Conservation (phyloP, 1,140 invertebrate genomes). For the Philopotamus ludificatus region DNA sequence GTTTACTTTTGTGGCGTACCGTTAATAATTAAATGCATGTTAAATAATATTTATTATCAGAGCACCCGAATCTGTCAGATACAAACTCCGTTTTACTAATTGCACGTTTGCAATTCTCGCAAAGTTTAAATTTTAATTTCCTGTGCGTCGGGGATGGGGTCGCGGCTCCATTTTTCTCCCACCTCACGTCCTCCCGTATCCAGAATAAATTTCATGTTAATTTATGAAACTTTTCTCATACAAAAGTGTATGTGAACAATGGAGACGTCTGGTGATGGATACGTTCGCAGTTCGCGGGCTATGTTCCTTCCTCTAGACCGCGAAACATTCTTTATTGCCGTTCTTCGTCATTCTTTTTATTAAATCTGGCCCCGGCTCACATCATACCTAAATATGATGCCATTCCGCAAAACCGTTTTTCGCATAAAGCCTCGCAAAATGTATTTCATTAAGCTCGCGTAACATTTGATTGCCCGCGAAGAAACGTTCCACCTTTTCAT, state of each 20-base stretch:
- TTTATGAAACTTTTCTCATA: neutral
- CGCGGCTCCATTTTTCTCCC: neutral
- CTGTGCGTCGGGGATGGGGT: conserved; percentile 4
- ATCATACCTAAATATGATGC: neutral
- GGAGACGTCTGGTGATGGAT: neutral
- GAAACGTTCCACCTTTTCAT: no score
- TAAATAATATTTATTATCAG: no score
- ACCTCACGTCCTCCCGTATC: neutral
- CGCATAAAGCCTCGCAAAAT: neutral
- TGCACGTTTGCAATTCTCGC: no score
- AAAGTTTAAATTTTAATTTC: conserved; percentile 16
- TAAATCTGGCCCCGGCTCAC: neutral
- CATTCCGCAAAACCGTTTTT: neutral
- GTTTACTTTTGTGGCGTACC: no score
- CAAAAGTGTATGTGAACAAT: neutral
- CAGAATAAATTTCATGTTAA: neutral
- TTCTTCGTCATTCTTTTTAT: neutral
- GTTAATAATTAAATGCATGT: no score
- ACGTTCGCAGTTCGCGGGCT: neutral
- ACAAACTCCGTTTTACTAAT: no score
- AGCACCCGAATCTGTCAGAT: no score
- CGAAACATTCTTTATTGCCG: neutral
- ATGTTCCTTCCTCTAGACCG: neutral
- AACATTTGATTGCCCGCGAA: neutral
- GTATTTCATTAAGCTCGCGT: neutral